Evolutionary conservation across 2,888 invertebrate genomes (phyloP), one percentile per base, ranked within the genome.

Genomic region (Drosophila nr. fundita): DNA sequence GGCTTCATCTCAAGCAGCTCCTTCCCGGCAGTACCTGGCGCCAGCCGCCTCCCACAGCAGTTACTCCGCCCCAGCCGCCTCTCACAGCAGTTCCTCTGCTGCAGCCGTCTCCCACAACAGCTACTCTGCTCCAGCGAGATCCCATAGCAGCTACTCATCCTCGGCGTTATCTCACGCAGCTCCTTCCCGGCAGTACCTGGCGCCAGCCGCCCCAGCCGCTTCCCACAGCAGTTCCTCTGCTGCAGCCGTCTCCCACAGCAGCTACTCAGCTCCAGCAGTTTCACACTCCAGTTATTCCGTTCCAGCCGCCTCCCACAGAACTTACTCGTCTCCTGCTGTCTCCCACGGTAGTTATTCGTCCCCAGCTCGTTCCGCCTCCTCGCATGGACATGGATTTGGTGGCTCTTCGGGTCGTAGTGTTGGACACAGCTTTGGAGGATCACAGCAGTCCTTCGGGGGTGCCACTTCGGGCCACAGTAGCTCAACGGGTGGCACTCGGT

Each of bases 401-500:
- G 68, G 67, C 27, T 68, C 63, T 1, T 65, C 62, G 2, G 68
- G 64, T 11, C 64, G 62, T 21, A 65, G 71, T 45, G 42, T 53
- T 10, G 68, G 70, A 4, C 65, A 60, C 8, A 64, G 71, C 30
- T 66, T 55, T 38, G 83, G 68, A 11, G 76, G 48, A 49, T 32
- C 69, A 1, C 58, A 48, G 3, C 40, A 48, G 8, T 48, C 27
- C 6, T 29, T 38, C 11, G 68, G 59, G 2, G 59, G 59, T 15
- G 36, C 52, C 38, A 40, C 59, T 48, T 45, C 45, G 8, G 69
- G 52, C 1, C 58, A 59, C 24, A 27, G 69, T 27, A 54, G 65
- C 49, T 67, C 78, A 8, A 49, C 24, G 15, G 58, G 49, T 13
- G 86, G 73, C 63, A 88, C 89, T 36, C 77, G 72, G 24, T 90